Conservation (phyloP, 2,888 invertebrate species). For the Argyresthia goedartella region DNA sequence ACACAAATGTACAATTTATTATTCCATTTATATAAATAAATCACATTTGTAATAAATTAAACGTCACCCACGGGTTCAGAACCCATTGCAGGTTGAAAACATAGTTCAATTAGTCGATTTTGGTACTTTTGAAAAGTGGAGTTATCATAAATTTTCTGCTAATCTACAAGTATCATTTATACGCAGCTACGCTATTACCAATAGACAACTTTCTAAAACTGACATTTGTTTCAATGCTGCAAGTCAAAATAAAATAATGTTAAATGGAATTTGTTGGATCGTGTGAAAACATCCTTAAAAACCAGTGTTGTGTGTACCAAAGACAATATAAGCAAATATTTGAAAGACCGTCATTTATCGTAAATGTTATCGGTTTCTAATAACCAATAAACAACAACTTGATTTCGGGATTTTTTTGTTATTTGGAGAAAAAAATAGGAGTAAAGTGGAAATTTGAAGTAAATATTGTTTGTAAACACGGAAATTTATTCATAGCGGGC, state of each 20-base stretch:
- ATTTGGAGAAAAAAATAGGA: background rate
- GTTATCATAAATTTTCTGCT: constrained; percentile 11
- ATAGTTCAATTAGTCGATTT: constrained; percentile 36
- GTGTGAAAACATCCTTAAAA: background rate
- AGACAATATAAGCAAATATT: background rate
- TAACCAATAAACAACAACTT: background rate
- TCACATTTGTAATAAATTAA: constrained; percentile 30
- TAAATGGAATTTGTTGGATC: background rate
- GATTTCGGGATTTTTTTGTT: background rate
- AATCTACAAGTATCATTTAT: constrained; percentile 35
- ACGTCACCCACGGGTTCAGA: constrained; percentile 68
- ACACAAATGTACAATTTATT: constrained; percentile 62
- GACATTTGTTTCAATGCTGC: constrained; percentile 36
- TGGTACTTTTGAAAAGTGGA: constrained; percentile 29
- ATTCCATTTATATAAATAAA: constrained; percentile 62
- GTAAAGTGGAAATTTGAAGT: background rate
- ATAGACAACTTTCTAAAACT: constrained; percentile 60
- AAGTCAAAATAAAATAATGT: constrained; percentile 9
- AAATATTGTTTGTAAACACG: background rate
- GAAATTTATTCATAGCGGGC: background rate
- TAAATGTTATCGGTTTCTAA: background rate
- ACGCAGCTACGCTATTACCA: constrained; percentile 26
- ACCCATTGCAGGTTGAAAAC: constrained; percentile 69
- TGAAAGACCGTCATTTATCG: background rate
- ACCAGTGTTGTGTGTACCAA: background rate